Evolutionary conservation across 2,888 invertebrate species (phyloP).

Genomic region (Bellardia pandia): DNA sequence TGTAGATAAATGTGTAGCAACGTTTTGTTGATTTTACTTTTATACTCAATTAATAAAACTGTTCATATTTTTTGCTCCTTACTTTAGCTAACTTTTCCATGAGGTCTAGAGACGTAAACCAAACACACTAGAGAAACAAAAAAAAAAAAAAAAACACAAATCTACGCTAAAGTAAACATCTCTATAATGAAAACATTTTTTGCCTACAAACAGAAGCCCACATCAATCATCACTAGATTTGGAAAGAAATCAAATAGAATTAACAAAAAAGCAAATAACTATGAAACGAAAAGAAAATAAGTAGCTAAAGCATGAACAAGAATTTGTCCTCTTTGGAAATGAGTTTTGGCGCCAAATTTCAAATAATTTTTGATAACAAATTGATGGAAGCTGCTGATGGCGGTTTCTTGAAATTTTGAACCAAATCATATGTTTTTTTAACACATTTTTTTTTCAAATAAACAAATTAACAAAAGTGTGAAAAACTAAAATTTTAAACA

Average conservation of each 20-base stretch:
- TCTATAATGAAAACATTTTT: constrained; percentile 4
- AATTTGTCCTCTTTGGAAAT: constrained; percentile 6
- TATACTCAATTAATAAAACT: constrained; percentile 37
- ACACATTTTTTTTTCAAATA: constrained; percentile 55
- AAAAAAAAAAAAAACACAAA: constrained; percentile 2
- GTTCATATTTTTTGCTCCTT: neutral
- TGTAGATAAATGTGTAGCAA: neutral
- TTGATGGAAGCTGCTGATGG: constrained; percentile 22
- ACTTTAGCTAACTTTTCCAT: neutral
- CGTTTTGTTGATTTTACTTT: constrained; percentile 6
- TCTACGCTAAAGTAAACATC: constrained; percentile 51
- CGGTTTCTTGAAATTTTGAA: neutral
- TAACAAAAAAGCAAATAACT: constrained; percentile 12
- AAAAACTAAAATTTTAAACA: constrained; percentile 34
- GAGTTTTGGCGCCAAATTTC: constrained; percentile 13
- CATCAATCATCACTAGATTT: constrained; percentile 60
- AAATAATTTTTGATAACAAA: constrained; percentile 25
- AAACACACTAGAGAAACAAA: neutral
- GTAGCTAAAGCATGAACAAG: neutral
- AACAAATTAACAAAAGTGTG: constrained; percentile 63
- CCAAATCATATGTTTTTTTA: constrained; percentile 20
- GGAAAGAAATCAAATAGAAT: constrained; percentile 60
- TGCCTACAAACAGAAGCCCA: constrained; percentile 55
- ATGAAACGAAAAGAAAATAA: neutral
- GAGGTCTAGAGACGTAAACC: constrained; percentile 30